These are phyloP conservation scores for Hydra vulgaris DNA, from an alignment of 30 jellyfish, hydroid and myxozoan genomes.

Conservation along the genomic window DNA sequence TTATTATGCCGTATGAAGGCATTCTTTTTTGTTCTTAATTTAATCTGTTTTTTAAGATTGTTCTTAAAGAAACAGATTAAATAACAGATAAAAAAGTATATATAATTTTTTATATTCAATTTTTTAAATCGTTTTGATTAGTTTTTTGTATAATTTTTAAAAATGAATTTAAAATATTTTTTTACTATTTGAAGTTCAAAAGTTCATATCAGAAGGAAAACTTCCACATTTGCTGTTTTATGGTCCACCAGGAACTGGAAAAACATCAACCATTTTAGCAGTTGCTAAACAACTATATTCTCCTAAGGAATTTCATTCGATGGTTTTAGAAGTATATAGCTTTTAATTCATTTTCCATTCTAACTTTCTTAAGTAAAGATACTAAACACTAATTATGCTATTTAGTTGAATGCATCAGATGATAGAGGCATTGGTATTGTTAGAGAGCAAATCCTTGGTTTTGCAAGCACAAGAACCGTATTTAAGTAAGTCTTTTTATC, in stretches of 20 bases:
- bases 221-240: constrained; percentile 93
- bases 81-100: no score
- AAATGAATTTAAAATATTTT: no score
- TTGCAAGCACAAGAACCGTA: constrained; percentile 95
- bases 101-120: no score
- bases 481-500: constrained; percentile 71
- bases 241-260: constrained; percentile 99
- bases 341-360: neutral
- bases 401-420: constrained; percentile 99
- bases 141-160: no score
- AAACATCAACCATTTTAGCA: constrained; percentile 94
- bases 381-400: no score
- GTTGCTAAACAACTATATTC: constrained; percentile 78
- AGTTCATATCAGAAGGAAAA: constrained; percentile 63
- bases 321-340: constrained; percentile 88
- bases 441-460: constrained; percentile 79
- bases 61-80: no score
- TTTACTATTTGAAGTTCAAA: neutral
- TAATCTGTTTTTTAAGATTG: no score
- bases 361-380: no score
- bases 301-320: constrained; percentile 71
- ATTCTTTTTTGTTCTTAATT: no score
- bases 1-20: no score
- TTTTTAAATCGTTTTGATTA: no score
- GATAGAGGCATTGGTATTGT: constrained; percentile 99